Percentiles rank a stretch among this genome's conserved stretches.
Evolutionary conservation across 2,888 invertebrate species (phyloP).

Genomic region (Syritta pipiens): DNA sequence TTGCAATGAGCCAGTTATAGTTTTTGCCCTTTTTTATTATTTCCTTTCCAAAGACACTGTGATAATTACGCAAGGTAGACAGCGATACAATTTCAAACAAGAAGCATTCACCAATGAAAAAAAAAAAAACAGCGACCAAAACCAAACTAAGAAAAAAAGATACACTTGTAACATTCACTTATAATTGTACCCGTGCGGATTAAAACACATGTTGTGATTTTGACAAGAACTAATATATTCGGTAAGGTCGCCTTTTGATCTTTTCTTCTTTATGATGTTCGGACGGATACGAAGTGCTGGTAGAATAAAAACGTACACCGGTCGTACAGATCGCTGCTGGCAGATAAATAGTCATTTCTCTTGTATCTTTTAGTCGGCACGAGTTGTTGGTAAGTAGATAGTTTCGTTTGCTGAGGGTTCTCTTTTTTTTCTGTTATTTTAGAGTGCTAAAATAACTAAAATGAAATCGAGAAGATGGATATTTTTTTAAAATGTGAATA

Average conservation of each 20-base stretch:
- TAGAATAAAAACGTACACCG: too few species aligned
- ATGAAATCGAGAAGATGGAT: conserved; percentile 41
- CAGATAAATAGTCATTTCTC: conserved; percentile 33
- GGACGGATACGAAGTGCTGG: too few species aligned
- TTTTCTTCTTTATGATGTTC: conserved; percentile 40
- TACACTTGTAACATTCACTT: conserved; percentile 64
- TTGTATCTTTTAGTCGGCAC: conserved; percentile 35
- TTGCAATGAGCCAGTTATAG: too few species aligned
- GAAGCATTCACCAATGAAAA: conserved; percentile 39
- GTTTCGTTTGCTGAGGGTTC: too few species aligned
- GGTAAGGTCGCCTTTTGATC: conserved; percentile 77
- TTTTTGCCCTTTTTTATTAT: too few species aligned
- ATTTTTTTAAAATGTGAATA: too few species aligned
- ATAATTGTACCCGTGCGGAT: conserved; percentile 65
- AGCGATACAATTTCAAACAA: too few species aligned
- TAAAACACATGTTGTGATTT: conserved; percentile 76
- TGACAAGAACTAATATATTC: conserved; percentile 79
- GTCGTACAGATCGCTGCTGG: conserved; percentile 19
- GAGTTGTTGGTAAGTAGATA: conserved; percentile 24
- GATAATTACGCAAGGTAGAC: too few species aligned
- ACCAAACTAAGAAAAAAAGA: conserved; percentile 41
- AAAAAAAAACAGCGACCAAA: conserved; percentile 19
- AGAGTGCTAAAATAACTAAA: conserved; percentile 5
- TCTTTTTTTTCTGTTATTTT: too few species aligned
- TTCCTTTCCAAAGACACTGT: too few species aligned